Evolutionary conservation across 2,113 vertebrate species (phyloP), one percentile per base, ranked within the genome.

Genomic region (Myotis yumanensis): DNA sequence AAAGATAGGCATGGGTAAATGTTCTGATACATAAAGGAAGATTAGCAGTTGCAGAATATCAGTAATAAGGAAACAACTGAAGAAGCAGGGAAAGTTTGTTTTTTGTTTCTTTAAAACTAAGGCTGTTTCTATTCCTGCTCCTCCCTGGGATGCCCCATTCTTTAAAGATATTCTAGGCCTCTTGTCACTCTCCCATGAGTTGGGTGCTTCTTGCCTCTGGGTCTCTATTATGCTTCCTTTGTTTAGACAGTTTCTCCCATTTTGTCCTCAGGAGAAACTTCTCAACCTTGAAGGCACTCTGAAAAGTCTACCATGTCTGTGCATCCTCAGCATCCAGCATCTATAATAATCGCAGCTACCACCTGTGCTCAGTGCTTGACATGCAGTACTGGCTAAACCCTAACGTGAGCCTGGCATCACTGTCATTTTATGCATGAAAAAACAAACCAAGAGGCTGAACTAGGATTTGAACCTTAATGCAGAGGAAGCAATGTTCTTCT

Each of bases 41-140:
- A 84, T 25, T 22, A 86, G 59, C 40, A 91, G 37, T 2, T 91
- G 71, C 32, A 73, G 28, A 91, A 28, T 81, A 83, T 59, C 28
- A 62, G 80, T 64, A 94, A 72, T 16, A 76, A 59, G 52, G 43
- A 43, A 91, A 84, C 25, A 93, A 71, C 5, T 62, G 18, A 35
- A 68, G 62, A 94, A 88, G 6, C 71, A 10, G 23, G 32, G 32
- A 51, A 93, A 88, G 37, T 7, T 23, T 75, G 14, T 64, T 7
- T 75, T 71, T 79, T 40, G 11, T 84, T 77, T 62, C 54, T 73
- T 68, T 91, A 11, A 82, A 96, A 93, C 43, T 30, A 94, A 92
- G 18, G 64, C 23, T 59, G 64, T 82, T 94, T 37, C 57, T 90
- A 43, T 51, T 92, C 25, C 37, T 95, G 85, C 57, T 88, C 4